Percentiles rank a stretch among this genome's conserved stretches.
phyloP scores from a whole-genome alignment of 2,797 vertebrate species.

The Champsocephalus gunnari region DNA sequence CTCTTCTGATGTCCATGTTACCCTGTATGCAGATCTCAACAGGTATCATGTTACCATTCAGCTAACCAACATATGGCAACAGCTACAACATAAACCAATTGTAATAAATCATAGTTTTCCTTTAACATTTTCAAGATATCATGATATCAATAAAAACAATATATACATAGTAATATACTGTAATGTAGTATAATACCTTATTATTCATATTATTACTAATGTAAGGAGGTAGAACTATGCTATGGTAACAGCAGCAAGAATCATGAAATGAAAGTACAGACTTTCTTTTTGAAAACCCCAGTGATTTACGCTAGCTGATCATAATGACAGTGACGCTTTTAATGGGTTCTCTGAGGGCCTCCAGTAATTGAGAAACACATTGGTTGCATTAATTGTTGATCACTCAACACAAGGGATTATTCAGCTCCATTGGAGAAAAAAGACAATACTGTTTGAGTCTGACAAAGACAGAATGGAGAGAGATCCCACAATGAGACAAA shows the following conservation, averaged over 20 bases:
- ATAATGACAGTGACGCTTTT: slow-evolving; percentile 29
- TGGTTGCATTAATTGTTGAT: slow-evolving; percentile 64
- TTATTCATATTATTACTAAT: neutral
- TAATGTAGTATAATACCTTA: neutral
- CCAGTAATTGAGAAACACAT: slow-evolving; percentile 61
- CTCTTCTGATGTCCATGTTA: neutral
- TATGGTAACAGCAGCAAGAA: slow-evolving; percentile 7
- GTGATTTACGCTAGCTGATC: slow-evolving; percentile 17
- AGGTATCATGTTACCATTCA: neutral
- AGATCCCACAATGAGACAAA: slow-evolving; percentile 18
- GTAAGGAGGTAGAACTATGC: neutral
- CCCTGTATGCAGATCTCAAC: neutral
- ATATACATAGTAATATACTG: neutral
- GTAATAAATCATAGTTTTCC: no score
- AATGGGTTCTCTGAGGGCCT: slow-evolving; percentile 48
- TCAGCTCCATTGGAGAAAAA: slow-evolving; percentile 55
- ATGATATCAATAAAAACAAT: neutral
- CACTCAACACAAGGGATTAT: slow-evolving; percentile 61
- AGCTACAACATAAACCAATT: neutral
- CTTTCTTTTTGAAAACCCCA: neutral
- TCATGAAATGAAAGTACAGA: neutral
- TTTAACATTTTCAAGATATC: no score
- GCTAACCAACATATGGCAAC: neutral
- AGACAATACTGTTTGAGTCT: slow-evolving; percentile 56
- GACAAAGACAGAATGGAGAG: slow-evolving; percentile 43